A percentile compares a stretch with the other conserved stretches of the same genome.
phyloP scores from a whole-genome alignment of 2,888 invertebrate genomes.

The Nemoura dubitans region DNA sequence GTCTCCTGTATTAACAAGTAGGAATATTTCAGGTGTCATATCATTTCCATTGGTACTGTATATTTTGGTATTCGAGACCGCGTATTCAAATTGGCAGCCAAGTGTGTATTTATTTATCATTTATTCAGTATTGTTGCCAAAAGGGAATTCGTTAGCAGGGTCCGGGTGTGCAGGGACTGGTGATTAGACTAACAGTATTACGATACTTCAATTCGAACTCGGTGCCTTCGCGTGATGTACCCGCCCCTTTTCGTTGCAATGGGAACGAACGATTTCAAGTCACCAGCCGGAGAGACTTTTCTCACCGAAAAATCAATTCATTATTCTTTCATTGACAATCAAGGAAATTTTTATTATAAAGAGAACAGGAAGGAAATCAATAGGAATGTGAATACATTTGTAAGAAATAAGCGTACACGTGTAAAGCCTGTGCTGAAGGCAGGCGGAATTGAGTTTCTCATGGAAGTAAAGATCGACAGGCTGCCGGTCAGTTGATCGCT shows the following conservation, averaged over 20 bases:
- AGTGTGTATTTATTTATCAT: not conserved
- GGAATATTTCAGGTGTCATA: not conserved
- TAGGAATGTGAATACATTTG: not conserved
- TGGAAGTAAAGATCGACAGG: too few species aligned
- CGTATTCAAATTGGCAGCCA: not conserved
- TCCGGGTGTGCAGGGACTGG: not conserved
- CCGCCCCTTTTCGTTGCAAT: not conserved
- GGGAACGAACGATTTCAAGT: not conserved
- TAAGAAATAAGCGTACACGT: not conserved
- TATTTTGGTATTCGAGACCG: not conserved
- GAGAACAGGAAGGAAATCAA: slow-evolving; percentile 5
- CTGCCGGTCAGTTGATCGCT: too few species aligned
- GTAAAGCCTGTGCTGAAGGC: too few species aligned
- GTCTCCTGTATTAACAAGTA: not conserved
- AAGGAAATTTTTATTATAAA: not conserved
- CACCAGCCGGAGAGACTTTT: not conserved
- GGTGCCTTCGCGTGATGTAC: too few species aligned
- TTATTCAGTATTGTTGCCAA: not conserved
- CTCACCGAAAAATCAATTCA: not conserved
- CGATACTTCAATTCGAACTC: not conserved
- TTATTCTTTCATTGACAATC: not conserved
- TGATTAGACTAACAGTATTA: not conserved
- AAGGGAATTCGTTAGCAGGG: not conserved
- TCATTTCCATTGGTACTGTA: not conserved
- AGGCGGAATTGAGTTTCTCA: too few species aligned